phyloP scores from a whole-genome alignment of 2,888 invertebrate species.

The Chironomus riparius region DNA sequence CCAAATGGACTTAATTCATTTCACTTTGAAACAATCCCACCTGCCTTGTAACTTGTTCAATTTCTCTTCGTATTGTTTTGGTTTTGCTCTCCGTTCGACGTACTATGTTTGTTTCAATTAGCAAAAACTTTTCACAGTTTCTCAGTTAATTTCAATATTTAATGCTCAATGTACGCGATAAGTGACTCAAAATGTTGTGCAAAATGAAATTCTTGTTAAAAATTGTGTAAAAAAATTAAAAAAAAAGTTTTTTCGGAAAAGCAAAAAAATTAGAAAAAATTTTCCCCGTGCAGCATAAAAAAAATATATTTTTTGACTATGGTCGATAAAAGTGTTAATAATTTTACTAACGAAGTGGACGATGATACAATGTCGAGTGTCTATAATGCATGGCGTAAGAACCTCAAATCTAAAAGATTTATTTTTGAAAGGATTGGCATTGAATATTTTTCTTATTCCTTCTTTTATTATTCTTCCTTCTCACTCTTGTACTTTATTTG shows the following conservation, averaged over 20 bases:
- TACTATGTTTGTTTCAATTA: neutral
- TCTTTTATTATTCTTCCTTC: too few relatives aligned
- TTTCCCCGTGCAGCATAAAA: neutral
- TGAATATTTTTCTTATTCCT: neutral
- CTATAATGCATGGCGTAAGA: conserved; percentile 59
- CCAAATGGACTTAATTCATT: neutral
- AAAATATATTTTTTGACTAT: neutral
- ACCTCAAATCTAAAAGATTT: conserved; percentile 25
- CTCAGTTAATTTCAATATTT: neutral
- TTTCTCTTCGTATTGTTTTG: conserved; percentile 20
- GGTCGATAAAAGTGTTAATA: conserved; percentile 30
- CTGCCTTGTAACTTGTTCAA: neutral
- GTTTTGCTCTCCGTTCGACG: neutral
- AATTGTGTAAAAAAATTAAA: conserved; percentile 7
- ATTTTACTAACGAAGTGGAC: conserved; percentile 31
- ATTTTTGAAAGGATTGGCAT: neutral
- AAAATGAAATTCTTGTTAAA: neutral
- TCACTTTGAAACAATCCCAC: neutral
- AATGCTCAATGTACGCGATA: neutral
- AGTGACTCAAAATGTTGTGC: neutral
- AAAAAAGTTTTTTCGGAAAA: neutral
- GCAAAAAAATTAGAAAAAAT: neutral
- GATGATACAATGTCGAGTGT: conserved; percentile 55
- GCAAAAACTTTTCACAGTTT: neutral
- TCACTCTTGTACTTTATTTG: too few relatives aligned